Percentiles rank a stretch among this genome's conserved stretches.
Conservation (phyloP, 2,888 invertebrate genomes). For the Scaptomyza parva region DNA sequence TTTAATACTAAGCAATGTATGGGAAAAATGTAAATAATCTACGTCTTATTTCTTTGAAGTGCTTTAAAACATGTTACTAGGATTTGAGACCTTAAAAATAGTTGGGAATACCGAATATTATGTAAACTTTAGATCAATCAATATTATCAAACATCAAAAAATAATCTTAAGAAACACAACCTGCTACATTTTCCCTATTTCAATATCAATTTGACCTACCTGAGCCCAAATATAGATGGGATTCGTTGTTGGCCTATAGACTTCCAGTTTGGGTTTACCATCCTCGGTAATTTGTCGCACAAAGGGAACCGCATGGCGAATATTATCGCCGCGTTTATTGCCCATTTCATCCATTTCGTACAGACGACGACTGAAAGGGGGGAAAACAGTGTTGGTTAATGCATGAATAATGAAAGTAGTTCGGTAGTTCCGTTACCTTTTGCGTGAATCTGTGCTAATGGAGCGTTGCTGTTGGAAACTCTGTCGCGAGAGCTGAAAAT, state of each 20-base stretch:
- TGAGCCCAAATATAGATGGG: constrained; percentile 85
- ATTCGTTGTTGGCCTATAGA: constrained; percentile 87
- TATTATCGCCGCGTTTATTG: constrained; percentile 87
- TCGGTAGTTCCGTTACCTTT: constrained; percentile 83
- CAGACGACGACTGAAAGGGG: constrained; percentile 83
- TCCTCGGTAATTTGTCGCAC: constrained; percentile 87
- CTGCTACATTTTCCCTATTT: no score
- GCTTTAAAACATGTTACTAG: neutral
- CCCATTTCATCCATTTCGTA: constrained; percentile 88
- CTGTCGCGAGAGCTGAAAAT: constrained; percentile 87
- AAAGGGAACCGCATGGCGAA: constrained; percentile 87
- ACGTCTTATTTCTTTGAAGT: neutral
- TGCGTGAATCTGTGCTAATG: constrained; percentile 88
- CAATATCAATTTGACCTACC: constrained; percentile 83
- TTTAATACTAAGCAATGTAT: neutral
- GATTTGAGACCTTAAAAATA: neutral
- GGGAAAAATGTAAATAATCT: neutral
- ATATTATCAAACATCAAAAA: neutral
- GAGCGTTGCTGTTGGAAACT: constrained; percentile 88
- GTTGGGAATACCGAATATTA: no score
- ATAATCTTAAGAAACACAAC: no score
- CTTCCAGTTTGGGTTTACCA: constrained; percentile 86
- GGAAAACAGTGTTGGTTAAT: constrained; percentile 16
- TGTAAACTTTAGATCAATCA: neutral
- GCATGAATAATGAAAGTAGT: neutral